These are phyloP conservation scores for Pachyuromys duprasi DNA, from an alignment of 2,797 vertebrate genomes.

Conservation along the genomic window DNA sequence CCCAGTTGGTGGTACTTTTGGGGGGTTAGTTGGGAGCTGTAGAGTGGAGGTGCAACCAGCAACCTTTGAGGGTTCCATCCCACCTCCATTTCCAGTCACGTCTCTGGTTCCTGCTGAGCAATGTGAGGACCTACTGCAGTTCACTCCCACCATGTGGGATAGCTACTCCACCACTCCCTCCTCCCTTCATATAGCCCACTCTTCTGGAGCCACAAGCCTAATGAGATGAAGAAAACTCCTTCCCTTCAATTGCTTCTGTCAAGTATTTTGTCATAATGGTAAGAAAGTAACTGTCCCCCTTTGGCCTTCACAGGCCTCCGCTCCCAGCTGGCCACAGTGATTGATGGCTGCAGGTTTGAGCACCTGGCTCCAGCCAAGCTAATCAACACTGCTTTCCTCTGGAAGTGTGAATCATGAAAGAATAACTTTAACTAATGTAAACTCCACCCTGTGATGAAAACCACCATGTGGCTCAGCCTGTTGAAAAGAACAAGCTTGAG, in stretches of 20 bases:
- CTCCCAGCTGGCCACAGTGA: neutral
- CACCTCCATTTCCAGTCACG: neutral
- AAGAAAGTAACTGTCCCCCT: neutral
- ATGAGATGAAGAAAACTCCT: neutral
- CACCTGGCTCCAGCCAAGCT: neutral
- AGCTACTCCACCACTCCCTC: neutral
- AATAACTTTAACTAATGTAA: neutral
- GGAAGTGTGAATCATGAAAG: neutral
- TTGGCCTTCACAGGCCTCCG: neutral
- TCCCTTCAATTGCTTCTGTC: neutral
- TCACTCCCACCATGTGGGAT: too few relatives aligned
- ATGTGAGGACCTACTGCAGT: neutral
- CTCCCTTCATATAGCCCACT: neutral
- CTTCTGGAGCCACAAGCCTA: neutral
- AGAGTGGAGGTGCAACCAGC: too few relatives aligned
- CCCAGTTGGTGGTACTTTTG: neutral
- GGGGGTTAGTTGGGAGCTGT: neutral
- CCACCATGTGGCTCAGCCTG: neutral
- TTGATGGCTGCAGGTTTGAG: rapidly evolving
- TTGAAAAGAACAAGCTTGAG: too few relatives aligned
- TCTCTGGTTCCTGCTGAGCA: neutral
- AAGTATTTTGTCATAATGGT: neutral
- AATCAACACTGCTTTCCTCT: neutral
- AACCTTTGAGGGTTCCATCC: neutral
- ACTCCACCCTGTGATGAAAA: neutral